Base-by-base conservation (phyloP, 2,888 invertebrate genomes). In the Lingula anatina region DNA sequence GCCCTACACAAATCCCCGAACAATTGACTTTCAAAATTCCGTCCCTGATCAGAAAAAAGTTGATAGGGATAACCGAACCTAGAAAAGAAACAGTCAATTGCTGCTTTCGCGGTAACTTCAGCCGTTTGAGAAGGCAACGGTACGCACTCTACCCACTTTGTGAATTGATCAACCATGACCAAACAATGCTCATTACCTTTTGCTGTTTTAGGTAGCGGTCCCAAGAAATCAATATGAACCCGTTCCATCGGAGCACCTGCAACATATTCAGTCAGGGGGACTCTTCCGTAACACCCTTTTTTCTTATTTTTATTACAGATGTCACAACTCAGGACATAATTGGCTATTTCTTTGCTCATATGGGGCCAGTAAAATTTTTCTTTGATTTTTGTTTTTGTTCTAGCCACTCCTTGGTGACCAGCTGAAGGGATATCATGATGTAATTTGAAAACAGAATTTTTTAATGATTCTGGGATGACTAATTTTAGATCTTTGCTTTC, bases 191-290 rank as follows among this genome's bases (percentile, higher is more conserved):
- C 51, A 18, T 51, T 46, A 2, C 43, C 46, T 2, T 27, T 21
- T 1, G 35, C 39, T 3, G 45, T 48, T n/a, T 39, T 48, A 7
- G 47, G 43, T 9, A 55, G 28, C 2, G 51, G 55, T 24, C 54
- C 51, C 7, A 54, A 9, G 21, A 54, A 51, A 27, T 55, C 55
- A 5, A 55, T 18, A 26, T 51, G 50, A 2, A 54, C 48, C 31
- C 54, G 38, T 21, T 50, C 49, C 49, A 49, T 49, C 2, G 49
- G 48, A 20, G 25, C 15, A 85, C 88, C 66, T 92, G 95, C 80
- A 88, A 92, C 26, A 86, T 88, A 71, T 94, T 94, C n/a, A 3
- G 42, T 35, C 43, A 49, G 23, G 3, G 18, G 31, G 2, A 35
- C 24, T 24, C 37, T 44, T 4, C 47, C 35, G 2, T 31, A 44